Percentiles rank a stretch among this genome's conserved stretches.
Evolutionary conservation across 2,797 vertebrate species (phyloP).

Genomic region (Acanthornis magna): DNA sequence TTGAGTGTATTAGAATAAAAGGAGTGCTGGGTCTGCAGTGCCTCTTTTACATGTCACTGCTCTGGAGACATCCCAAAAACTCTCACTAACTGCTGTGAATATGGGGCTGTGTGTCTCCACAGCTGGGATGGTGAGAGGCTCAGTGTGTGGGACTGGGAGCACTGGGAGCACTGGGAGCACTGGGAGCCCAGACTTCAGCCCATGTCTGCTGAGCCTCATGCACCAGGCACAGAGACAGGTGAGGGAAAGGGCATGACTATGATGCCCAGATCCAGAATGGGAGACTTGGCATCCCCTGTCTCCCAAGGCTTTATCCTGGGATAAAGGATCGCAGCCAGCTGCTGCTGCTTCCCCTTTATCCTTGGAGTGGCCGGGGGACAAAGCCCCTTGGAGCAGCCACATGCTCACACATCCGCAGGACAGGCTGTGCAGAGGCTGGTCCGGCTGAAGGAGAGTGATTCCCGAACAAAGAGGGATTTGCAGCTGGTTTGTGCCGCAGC

Average conservation of each 20-base stretch:
- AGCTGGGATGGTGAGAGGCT: not conserved
- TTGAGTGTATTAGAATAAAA: not conserved
- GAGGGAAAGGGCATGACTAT: fast-evolving
- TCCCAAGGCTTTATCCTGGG: not conserved
- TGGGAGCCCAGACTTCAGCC: not conserved
- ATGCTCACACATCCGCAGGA: not conserved
- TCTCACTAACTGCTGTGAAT: not conserved
- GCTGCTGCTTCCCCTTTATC: not conserved
- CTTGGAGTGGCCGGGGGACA: not conserved
- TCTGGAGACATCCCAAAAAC: not conserved
- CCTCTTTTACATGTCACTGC: fast-evolving
- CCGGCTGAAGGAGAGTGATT: not conserved
- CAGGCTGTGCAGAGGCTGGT: not conserved
- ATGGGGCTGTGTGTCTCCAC: not conserved
- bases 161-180: not conserved
- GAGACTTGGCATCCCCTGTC: not conserved
- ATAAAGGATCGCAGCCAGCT: not conserved
- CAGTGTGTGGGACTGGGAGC: not conserved
- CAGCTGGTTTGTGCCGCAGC: constrained; percentile 23
- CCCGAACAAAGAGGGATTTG: constrained; percentile 33
- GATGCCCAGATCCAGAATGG: no score
- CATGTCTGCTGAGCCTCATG: not conserved
- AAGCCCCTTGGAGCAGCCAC: not conserved
- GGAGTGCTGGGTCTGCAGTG: not conserved
- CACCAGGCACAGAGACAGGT: fast-evolving